phyloP scores from a whole-genome alignment of 2,888 invertebrate genomes.

The Lycocerus yunnanus region DNA sequence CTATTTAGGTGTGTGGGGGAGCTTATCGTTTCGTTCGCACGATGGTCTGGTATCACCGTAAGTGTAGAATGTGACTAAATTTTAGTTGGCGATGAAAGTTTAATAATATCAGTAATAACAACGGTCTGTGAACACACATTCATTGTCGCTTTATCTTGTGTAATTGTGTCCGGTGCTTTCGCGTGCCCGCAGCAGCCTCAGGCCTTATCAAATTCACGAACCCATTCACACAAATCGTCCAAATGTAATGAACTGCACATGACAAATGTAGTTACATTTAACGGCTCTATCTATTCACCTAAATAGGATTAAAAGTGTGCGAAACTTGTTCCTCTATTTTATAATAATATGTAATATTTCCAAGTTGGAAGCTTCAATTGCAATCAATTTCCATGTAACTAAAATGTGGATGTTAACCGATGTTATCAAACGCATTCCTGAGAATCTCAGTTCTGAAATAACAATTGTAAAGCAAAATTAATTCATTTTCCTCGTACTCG shows the following conservation, averaged over 20 bases:
- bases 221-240: slow-evolving; percentile 52
- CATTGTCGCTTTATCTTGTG: slow-evolving; percentile 51
- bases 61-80: slow-evolving; percentile 32
- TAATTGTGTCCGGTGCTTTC: slow-evolving; percentile 43
- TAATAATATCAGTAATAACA: slow-evolving; percentile 43
- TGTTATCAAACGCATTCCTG: slow-evolving; percentile 12
- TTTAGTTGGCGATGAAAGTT: slow-evolving; percentile 31
- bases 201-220: slow-evolving; percentile 49
- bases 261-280: slow-evolving; percentile 52
- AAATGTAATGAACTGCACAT: slow-evolving; percentile 54
- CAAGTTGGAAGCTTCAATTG: neutral
- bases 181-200: slow-evolving; percentile 42
- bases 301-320: neutral
- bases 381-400: slow-evolving; percentile 1
- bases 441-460: slow-evolving; percentile 26
- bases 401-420: neutral
- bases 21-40: slow-evolving; percentile 26
- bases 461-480: slow-evolving; percentile 27
- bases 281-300: slow-evolving; percentile 39
- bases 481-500: slow-evolving; percentile 29
- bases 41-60: slow-evolving; percentile 27
- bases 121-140: slow-evolving; percentile 46
- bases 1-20: slow-evolving; percentile 22
- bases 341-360: too few species aligned
- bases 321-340: neutral